Base-by-base conservation (phyloP, 2,888 invertebrate species). In the Agapetus fuscipes region DNA sequence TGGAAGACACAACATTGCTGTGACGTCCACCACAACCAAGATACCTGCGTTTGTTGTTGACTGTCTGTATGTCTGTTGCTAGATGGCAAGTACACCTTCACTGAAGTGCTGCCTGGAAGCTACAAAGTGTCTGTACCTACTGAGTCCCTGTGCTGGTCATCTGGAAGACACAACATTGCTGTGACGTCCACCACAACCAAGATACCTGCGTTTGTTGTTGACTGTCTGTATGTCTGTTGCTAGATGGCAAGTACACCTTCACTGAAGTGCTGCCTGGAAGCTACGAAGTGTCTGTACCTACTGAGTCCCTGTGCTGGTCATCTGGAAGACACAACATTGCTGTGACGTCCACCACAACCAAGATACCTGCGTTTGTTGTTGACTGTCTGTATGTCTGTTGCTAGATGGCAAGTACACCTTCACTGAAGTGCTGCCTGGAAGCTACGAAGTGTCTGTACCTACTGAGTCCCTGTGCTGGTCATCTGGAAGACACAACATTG, bases 391-490 rank as follows among this genome's bases (percentile, higher is more conserved):
- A n/a, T n/a, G n/a, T n/a, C n/a, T n/a, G n/a, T n/a, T n/a, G n/a
- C n/a, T 56, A 76, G 81, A 71, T 52, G 80, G 81, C 10, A 66
- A 71, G 34, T 94, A 88, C 58, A 64, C 66, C 16, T 86, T 93
- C 56, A 66, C 69, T 36, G 82, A 90, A 46, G 76, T 95, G 25
- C 65, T 87, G 34, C 91, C 94, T 1, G 94, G 93, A 26, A 80
- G 78, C 45, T 94, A 93, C 56, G 78, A 82, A 59, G 62, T 91
- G 3, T 74, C 78, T 0, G 74, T 93, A 37, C 67, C 75, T 3
- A 71, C 76, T 16, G 79, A 77, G 34, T 74, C 77, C 35, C 79
- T 88, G 54, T 97, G 96, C 61, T 97, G 95, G 87, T 76, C 80
- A 48, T 73, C 76, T 37, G 67, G 77, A 2, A 69, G 69, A n/a